These are phyloP conservation scores for Nomada fucata DNA, from an alignment of 2,888 invertebrate genomes.

Conservation along the genomic window DNA sequence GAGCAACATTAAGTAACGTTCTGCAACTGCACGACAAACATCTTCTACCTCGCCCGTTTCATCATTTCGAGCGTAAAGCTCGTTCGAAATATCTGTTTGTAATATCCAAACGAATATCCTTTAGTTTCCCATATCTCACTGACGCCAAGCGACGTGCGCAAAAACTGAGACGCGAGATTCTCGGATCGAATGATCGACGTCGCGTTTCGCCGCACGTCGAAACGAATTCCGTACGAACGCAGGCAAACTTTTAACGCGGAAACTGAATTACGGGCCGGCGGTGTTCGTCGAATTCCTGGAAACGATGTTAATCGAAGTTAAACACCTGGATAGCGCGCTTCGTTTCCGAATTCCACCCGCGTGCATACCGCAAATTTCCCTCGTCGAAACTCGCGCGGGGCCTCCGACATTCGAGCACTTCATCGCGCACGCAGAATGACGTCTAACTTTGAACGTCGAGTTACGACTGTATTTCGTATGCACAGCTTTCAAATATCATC, in stretches of 20 bases:
- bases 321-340: not conserved
- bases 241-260: not conserved
- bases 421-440: not conserved
- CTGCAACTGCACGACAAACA: too few relatives aligned
- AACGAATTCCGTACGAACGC: not conserved
- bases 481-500: not conserved
- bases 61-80: too few relatives aligned
- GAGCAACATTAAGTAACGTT: too few relatives aligned
- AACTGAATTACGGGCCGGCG: not conserved
- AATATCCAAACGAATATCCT: too few relatives aligned
- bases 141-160: too few relatives aligned
- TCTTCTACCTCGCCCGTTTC: too few relatives aligned
- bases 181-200: not conserved
- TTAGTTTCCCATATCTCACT: too few relatives aligned
- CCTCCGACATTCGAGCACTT: not conserved
- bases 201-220: not conserved
- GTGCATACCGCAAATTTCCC: not conserved
- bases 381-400: not conserved
- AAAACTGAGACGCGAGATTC: too few relatives aligned
- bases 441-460: not conserved
- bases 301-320: not conserved
- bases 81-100: too few relatives aligned
- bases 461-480: not conserved
- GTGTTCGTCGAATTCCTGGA: not conserved
- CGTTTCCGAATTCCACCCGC: not conserved